Evolutionary conservation across 92 coral and sea anemone species (phyloP).

Genomic region (Nematostella vectensis): DNA sequence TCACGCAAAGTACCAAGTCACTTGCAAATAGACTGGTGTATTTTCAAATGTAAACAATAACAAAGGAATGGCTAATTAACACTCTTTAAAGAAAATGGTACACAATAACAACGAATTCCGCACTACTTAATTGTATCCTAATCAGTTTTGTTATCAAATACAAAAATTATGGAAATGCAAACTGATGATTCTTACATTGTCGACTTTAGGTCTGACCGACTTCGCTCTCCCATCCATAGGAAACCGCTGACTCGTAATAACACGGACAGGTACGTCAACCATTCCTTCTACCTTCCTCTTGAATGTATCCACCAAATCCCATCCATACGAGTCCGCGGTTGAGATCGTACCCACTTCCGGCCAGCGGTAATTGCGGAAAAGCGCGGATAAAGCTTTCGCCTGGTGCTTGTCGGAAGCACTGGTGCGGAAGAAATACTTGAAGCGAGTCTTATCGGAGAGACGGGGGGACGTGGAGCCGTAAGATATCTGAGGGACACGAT

Average conservation of each 20-base stretch:
- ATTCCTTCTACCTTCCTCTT: conserved; percentile 64
- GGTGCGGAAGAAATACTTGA: conserved; percentile 86
- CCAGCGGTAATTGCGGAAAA: conserved; percentile 74
- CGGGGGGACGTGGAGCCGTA: conserved; percentile 90
- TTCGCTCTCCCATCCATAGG: conserved; percentile 85
- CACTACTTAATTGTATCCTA: too few species aligned
- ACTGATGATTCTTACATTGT: conserved; percentile 84
- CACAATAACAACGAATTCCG: too few species aligned
- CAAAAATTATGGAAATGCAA: too few species aligned
- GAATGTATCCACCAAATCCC: conserved; percentile 77
- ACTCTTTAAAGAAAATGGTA: too few species aligned
- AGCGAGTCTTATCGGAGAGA: conserved; percentile 86
- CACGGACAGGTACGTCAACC: conserved; percentile 79
- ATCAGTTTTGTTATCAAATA: too few species aligned
- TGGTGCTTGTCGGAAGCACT: conserved; percentile 86
- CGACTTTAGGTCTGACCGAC: conserved; percentile 84
- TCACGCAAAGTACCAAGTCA: too few species aligned
- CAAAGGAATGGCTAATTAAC: too few species aligned
- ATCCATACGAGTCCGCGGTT: conserved; percentile 84
- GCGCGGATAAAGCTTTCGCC: conserved; percentile 76
- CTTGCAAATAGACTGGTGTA: too few species aligned
- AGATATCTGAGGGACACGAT: conserved; percentile 86
- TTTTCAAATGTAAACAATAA: too few species aligned
- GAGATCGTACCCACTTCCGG: conserved; percentile 90
- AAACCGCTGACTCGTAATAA: conserved; percentile 72